These are phyloP conservation scores for Eublepharis macularius DNA, from an alignment of 2,113 vertebrate genomes.

Conservation along the genomic window DNA sequence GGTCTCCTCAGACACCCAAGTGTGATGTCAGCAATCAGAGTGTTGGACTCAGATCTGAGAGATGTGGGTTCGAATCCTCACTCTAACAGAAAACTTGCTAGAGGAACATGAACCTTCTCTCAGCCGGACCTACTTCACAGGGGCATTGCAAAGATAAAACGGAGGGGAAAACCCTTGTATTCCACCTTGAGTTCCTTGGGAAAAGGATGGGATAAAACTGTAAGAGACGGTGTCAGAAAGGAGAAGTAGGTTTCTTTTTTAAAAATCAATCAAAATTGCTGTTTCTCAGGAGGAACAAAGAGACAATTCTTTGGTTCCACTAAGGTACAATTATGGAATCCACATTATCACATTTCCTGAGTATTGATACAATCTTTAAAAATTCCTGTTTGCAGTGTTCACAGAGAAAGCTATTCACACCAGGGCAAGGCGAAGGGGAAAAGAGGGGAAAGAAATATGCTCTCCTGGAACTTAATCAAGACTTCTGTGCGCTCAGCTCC, in stretches of 20 bases:
- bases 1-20: not conserved
- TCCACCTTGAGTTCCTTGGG: too few relatives aligned
- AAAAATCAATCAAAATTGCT: not conserved
- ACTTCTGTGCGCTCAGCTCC: not conserved
- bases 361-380: slow-evolving; percentile 25
- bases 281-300: not conserved
- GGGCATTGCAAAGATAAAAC: too few relatives aligned
- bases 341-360: slow-evolving; percentile 21
- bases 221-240: not conserved
- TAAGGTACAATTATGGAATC: slow-evolving; percentile 27
- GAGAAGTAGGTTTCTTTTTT: not conserved
- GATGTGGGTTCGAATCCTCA: too few relatives aligned
- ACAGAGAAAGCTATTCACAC: not conserved
- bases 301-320: not conserved
- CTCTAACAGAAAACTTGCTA: too few relatives aligned
- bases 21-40: too few relatives aligned
- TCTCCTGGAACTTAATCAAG: not conserved
- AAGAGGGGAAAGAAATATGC: slow-evolving; percentile 16
- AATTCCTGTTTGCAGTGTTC: slow-evolving; percentile 18
- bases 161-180: too few relatives aligned
- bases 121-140: too few relatives aligned
- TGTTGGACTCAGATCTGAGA: too few relatives aligned
- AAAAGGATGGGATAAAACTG: not conserved
- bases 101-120: too few relatives aligned
- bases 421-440: not conserved